phyloP scores from a whole-genome alignment of 2,113 vertebrate genomes.

The Irena cyanogastra region DNA sequence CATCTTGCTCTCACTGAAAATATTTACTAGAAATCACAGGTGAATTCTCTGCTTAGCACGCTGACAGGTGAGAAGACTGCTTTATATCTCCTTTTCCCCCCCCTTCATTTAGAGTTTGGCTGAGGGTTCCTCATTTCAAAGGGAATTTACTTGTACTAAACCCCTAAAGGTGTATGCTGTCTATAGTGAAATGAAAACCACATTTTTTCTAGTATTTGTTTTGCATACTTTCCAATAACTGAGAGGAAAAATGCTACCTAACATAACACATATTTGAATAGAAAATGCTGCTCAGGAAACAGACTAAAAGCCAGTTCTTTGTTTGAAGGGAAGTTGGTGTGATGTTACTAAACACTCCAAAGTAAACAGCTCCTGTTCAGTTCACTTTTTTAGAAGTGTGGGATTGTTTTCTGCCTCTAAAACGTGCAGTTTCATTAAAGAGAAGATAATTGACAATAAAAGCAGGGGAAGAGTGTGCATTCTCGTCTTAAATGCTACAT shows the following conservation, averaged over 20 bases:
- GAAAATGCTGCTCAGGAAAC: background rate
- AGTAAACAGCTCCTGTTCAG: background rate
- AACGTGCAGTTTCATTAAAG: background rate
- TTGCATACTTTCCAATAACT: background rate
- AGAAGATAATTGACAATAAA: background rate
- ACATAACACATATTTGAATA: background rate
- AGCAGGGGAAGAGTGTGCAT: background rate
- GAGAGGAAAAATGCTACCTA: background rate
- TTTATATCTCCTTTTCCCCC: accelerated
- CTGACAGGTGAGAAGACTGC: background rate
- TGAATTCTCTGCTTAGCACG: background rate
- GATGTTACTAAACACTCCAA: background rate
- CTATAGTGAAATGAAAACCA: background rate
- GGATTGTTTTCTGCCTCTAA: background rate
- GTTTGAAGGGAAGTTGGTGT: background rate
- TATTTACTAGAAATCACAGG: background rate
- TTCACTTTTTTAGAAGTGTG: background rate
- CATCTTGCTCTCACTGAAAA: background rate
- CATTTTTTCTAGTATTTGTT: background rate
- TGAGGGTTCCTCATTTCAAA: background rate
- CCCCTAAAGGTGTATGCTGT: background rate
- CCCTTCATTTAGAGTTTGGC: background rate
- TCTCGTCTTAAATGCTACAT: background rate
- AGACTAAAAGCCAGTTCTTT: background rate
- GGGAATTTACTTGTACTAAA: background rate